Percentiles rank a stretch among this genome's conserved stretches.
Conservation (phyloP, 2,888 invertebrate species). For the Aleiodes alternator region DNA sequence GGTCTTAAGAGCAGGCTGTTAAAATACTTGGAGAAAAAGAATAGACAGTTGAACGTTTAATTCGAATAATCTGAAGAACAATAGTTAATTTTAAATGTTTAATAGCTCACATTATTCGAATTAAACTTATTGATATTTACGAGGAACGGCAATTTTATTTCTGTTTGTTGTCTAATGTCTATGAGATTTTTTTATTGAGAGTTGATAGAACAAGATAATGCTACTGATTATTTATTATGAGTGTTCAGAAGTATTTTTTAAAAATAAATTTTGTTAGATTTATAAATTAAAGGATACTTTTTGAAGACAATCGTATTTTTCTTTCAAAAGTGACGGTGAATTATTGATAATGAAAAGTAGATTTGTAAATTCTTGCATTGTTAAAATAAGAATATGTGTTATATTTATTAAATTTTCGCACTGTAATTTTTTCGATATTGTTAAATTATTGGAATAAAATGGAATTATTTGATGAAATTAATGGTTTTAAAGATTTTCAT, state of each 20-base stretch:
- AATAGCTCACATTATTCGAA: no score
- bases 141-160: slow-evolving; percentile 4
- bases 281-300: neutral
- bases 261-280: neutral
- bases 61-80: neutral
- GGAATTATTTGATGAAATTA: slow-evolving; percentile 3
- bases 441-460: slow-evolving; percentile 23
- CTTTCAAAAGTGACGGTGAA: neutral
- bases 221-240: neutral
- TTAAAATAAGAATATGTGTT: slow-evolving; percentile 3
- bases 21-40: slow-evolving; percentile 75
- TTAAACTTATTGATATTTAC: no score
- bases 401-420: slow-evolving; percentile 24
- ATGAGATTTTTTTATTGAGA: neutral
- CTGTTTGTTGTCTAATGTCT: slow-evolving; percentile 1
- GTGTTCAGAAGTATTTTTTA: neutral
- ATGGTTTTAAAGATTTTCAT: neutral
- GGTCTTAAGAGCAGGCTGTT: slow-evolving; percentile 82
- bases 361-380: slow-evolving; percentile 7
- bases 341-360: neutral
- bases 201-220: neutral
- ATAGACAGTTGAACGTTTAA: slow-evolving; percentile 13
- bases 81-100: neutral
- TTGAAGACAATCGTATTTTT: slow-evolving; percentile 9
- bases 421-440: slow-evolving; percentile 15